Evolutionary conservation across 2,888 invertebrate genomes (phyloP), one percentile per base, ranked within the genome.

Genomic region (Sminthurides aquaticus): DNA sequence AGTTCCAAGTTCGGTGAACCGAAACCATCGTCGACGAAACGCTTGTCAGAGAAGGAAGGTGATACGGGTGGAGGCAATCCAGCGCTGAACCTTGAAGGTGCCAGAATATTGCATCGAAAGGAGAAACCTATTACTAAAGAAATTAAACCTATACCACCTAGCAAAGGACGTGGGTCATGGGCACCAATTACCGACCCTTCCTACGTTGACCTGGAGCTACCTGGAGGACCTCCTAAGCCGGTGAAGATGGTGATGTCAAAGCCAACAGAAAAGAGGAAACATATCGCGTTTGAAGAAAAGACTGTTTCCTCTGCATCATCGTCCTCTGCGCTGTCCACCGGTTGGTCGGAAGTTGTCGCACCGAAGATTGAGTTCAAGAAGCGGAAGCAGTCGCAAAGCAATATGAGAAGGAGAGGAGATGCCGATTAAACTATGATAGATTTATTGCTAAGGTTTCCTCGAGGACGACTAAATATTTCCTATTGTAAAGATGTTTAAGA

Each of bases 371-470:
- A 77, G 1, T 90, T 90, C 76, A 90, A 88, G 75, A 88, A 86
- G 76, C 80, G 89, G 65, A 89, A 87, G 79, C 79, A 87, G 20
- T 82, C 81, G 67, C 86, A 84, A 75, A 82, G 84, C 72, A 87
- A 86, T 76, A 82, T 84, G 66, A 79, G 89, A 65, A 84, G 85
- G 76, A 83, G 88, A 77, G 70, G 82, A 26, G 83, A 84, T 74
- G 85, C 86, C 24, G 54, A 63, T 58, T 58, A 58, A 58, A n/a
- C n/a, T 15, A 43, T 43, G 15, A 15, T 15, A 15, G 48, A 43
- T n/a, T n/a, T n/a, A n/a, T n/a, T n/a, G n/a, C n/a, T n/a, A n/a
- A n/a, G n/a, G n/a, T n/a, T n/a, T n/a, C n/a, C n/a, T n/a, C n/a
- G n/a, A n/a, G n/a, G n/a, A n/a, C n/a, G n/a, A n/a, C n/a, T n/a